Percentiles rank a stretch among this genome's conserved stretches.
These are phyloP conservation scores for Phoxinus dragarum DNA, from an alignment of 2,797 vertebrate species.

Conservation along the genomic window DNA sequence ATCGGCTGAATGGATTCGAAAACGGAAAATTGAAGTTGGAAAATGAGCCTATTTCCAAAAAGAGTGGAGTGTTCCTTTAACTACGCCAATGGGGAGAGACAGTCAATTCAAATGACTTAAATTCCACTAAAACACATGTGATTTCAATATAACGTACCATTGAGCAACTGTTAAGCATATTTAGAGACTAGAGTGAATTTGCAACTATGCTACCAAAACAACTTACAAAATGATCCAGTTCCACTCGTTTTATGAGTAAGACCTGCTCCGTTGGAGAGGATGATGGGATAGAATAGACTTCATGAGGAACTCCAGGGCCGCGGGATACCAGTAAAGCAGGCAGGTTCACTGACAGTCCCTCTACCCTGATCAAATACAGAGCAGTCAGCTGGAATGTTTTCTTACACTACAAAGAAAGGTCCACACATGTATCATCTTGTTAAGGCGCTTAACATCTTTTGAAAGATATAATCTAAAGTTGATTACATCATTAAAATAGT, in stretches of 20 bases:
- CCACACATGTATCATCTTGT: constrained; percentile 24
- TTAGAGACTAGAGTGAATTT: background rate
- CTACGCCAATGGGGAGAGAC: background rate
- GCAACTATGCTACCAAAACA: background rate
- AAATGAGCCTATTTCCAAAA: too few relatives aligned
- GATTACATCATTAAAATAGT: background rate
- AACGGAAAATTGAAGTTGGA: too few relatives aligned
- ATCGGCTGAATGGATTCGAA: too few relatives aligned
- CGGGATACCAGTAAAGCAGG: constrained; percentile 84
- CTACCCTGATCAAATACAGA: constrained; percentile 76
- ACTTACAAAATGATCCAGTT: constrained; percentile 86
- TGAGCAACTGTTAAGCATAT: background rate
- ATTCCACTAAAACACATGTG: constrained; percentile 7
- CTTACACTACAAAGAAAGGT: background rate
- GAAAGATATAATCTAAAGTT: background rate
- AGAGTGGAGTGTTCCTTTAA: too few relatives aligned
- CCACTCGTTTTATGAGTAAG: constrained; percentile 69
- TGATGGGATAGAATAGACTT: constrained; percentile 67
- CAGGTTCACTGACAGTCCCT: constrained; percentile 72
- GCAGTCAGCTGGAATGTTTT: background rate
- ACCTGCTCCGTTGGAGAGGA: constrained; percentile 70
- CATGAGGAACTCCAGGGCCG: constrained; percentile 64
- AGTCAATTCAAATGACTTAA: background rate
- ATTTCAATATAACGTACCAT: constrained; percentile 15
- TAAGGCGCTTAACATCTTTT: background rate